Percentiles rank a stretch among this genome's conserved stretches.
Conservation (phyloP, 2,888 invertebrate species). For the Eupithecia insigniata region DNA sequence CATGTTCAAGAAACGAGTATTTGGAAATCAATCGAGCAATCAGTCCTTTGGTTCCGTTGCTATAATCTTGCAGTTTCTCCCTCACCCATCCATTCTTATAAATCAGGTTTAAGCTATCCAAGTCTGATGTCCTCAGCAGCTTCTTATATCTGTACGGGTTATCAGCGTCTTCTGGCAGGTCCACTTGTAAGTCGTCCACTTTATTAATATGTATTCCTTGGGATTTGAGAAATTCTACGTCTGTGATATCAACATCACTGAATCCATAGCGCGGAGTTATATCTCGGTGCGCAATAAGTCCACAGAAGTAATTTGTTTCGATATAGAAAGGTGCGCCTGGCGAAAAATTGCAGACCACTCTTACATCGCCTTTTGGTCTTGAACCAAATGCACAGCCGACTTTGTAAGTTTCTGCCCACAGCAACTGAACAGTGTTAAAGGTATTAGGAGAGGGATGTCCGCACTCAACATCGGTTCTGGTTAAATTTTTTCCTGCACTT, state of each 20-base stretch:
- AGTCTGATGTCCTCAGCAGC: slow-evolving; percentile 50
- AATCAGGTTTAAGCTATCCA: slow-evolving; percentile 58
- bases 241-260: slow-evolving; percentile 44
- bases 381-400: slow-evolving; percentile 73
- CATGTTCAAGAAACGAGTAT: slow-evolving; percentile 64
- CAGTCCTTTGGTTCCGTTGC: slow-evolving; percentile 63
- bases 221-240: slow-evolving; percentile 48
- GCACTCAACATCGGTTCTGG: slow-evolving; percentile 64
- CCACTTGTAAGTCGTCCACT: slow-evolving; percentile 9
- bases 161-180: neutral
- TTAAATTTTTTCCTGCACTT: slow-evolving; percentile 61
- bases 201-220: slow-evolving; percentile 53
- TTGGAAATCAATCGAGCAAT: slow-evolving; percentile 66
- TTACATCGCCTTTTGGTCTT: slow-evolving; percentile 59
- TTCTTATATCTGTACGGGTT: slow-evolving; percentile 11
- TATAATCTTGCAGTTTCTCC: slow-evolving; percentile 40
- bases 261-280: slow-evolving; percentile 39
- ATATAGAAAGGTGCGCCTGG: slow-evolving; percentile 73
- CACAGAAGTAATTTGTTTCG: slow-evolving; percentile 65
- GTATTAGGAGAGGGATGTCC: slow-evolving; percentile 64
- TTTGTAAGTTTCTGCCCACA: slow-evolving; percentile 74
- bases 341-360: slow-evolving; percentile 74
- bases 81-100: slow-evolving; percentile 60
- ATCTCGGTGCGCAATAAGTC: slow-evolving; percentile 60
- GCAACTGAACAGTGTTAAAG: slow-evolving; percentile 66